Percentiles rank a stretch among this genome's conserved stretches.
Conservation (phyloP, 1,140 invertebrate genomes). For the Drosophila setifemur region DNA sequence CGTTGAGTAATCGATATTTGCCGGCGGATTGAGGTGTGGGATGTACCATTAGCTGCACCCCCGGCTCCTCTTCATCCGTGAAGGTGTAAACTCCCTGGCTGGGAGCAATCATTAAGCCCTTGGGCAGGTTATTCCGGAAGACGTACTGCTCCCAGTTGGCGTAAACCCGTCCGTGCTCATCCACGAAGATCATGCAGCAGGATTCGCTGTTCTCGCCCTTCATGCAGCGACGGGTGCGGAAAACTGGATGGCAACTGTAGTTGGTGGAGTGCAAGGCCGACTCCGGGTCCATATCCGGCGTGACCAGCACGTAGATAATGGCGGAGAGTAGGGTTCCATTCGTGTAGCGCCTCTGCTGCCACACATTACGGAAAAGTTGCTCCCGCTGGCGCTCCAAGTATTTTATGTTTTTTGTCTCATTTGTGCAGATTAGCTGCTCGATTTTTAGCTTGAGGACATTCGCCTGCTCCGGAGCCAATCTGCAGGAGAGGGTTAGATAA, state of each 20-base stretch:
- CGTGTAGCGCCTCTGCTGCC: conserved; percentile 65
- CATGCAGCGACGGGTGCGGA: conserved; percentile 70
- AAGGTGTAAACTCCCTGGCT: conserved; percentile 61
- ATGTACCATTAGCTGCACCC: conserved; percentile 36
- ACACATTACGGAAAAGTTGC: conserved; percentile 62
- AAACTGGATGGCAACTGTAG: conserved; percentile 66
- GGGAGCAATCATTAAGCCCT: conserved; percentile 69
- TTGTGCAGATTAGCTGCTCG: conserved; percentile 41
- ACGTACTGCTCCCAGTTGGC: conserved; percentile 64
- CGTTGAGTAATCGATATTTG: conserved; percentile 35
- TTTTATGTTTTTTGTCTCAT: conserved; percentile 10
- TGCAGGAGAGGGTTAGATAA: too few species aligned
- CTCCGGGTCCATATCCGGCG: conserved; percentile 32
- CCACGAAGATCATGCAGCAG: conserved; percentile 76
- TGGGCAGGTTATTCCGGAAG: conserved; percentile 55
- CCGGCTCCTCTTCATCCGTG: conserved; percentile 16
- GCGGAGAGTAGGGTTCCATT: conserved; percentile 65
- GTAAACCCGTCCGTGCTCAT: conserved; percentile 69
- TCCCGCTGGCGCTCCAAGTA: conserved; percentile 37
- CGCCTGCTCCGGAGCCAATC: conserved; percentile 49
- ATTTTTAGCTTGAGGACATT: conserved; percentile 63
- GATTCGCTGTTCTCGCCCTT: conserved; percentile 49
- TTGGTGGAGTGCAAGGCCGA: conserved; percentile 50
- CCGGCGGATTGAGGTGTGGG: conserved; percentile 33
- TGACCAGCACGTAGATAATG: conserved; percentile 75